Base-by-base conservation (phyloP, 64 coral and sea anemone genomes). In the Astreopora myriophthalma region DNA sequence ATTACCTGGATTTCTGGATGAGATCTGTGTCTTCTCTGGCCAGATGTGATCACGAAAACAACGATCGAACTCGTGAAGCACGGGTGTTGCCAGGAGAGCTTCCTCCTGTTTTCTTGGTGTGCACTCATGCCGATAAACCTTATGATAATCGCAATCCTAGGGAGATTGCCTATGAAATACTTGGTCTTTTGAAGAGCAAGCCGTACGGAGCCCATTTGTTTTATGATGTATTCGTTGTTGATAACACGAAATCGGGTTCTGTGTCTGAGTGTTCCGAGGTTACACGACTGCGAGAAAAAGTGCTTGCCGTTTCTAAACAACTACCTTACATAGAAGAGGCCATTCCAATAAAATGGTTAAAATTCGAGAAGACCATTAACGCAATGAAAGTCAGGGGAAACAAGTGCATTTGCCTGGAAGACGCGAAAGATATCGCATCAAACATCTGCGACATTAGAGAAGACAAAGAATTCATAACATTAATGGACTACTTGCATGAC, bases 401-500 rank as follows among this genome's bases (percentile, higher is more conserved):
- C 1, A 31, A 71, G 11, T 86, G 76, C 38, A 48, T 79, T 23
- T 40, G 0, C 22, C 2, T 87, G 0, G 20, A 87, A 6, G 38
- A 75, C 28, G 86, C 86, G 22, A 85, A 23, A 48, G 48, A 19
- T 24, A 75, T 94, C 17, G 92, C 67, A 66, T 66, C 85, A 8
- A 40, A 74, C 1, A 24, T 33, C 14, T 94, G 77, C 88, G 60
- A 65, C 1, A 75, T 94, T 23, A 2, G 7, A 17, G 44, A 57
- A 52, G 67, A 67, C 32, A 69, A 8, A 16, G 75, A 89, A 31
- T 76, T 94, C 38, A 11, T 33, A 6, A 85, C 86, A 24, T 20
- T 87, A n/a, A 7, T 89, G 2, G 72, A 94, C 28, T 79, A 74
- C 24, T 55, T 94, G 29, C 92, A 94, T 73, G 92, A 94, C 40